These are phyloP conservation scores for Latrodectus hesperus DNA, from an alignment of 2,888 invertebrate species.

Conservation along the genomic window DNA sequence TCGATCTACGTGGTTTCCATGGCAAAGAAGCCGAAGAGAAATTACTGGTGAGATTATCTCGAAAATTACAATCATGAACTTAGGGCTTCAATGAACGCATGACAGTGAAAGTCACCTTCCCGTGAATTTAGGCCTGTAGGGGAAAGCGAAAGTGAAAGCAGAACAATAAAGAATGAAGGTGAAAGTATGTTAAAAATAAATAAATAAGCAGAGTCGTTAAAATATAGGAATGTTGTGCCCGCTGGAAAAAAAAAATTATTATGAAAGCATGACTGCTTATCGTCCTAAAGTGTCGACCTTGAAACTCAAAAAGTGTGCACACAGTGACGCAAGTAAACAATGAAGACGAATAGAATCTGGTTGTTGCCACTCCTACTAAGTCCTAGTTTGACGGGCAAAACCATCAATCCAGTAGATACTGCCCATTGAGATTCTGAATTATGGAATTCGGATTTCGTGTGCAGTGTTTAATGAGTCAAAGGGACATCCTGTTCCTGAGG, in stretches of 20 bases:
- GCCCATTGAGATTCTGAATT: no score
- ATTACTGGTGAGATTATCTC: not conserved
- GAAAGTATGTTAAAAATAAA: constrained; percentile 21
- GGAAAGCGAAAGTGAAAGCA: constrained; percentile 20
- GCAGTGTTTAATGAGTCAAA: no score
- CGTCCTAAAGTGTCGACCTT: no score
- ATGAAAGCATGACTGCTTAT: constrained; percentile 9
- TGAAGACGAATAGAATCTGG: no score
- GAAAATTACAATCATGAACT: not conserved
- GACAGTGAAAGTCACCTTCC: constrained; percentile 47
- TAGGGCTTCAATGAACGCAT: not conserved
- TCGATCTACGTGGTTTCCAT: not conserved
- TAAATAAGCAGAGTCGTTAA: not conserved
- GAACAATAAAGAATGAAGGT: constrained; percentile 11
- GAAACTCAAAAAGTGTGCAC: no score
- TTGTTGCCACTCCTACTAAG: no score
- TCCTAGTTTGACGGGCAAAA: no score
- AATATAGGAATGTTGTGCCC: constrained; percentile 33
- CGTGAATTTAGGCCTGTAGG: constrained; percentile 43
- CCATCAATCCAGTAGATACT: no score
- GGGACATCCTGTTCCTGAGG: no score
- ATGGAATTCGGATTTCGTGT: no score
- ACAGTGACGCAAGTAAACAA: no score
- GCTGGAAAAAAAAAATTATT: constrained; percentile 17
- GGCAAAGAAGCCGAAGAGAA: not conserved